A percentile compares a stretch with the other conserved stretches of the same genome.
These are phyloP conservation scores for Erpornis zantholeuca DNA, from an alignment of 2,113 vertebrate species.

Conservation along the genomic window DNA sequence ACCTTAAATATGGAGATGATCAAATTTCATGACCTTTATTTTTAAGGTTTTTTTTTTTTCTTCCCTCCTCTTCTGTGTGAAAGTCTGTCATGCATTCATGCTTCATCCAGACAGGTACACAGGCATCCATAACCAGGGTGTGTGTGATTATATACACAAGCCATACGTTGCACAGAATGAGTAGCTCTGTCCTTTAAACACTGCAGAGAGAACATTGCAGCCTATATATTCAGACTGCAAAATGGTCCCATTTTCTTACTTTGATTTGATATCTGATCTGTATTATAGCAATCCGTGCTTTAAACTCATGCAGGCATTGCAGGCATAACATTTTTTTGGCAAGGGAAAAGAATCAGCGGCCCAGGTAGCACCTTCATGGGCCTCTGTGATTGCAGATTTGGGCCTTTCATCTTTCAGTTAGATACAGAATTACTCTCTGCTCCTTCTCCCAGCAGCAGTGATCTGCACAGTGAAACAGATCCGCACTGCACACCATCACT, in stretches of 20 bases:
- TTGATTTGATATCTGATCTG: not conserved
- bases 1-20: constrained; percentile 79
- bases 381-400: not conserved
- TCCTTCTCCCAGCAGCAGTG: not conserved
- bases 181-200: not conserved
- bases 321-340: not conserved
- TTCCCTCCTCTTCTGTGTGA: not conserved
- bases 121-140: not conserved
- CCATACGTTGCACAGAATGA: not conserved
- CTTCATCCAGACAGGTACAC: not conserved
- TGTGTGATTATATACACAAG: not conserved
- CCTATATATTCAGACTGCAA: rapidly evolving
- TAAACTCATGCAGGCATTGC: not conserved
- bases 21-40: constrained; percentile 79
- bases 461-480: not conserved
- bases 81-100: not conserved
- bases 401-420: not conserved
- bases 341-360: not conserved
- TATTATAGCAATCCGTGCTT: not conserved
- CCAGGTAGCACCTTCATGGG: not conserved
- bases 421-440: not conserved
- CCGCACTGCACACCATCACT: not conserved
- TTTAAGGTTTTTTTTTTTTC: constrained; percentile 57
- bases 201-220: not conserved
- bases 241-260: not conserved